Percentiles rank a stretch among this genome's conserved stretches.
Evolutionary conservation across 2,113 vertebrate species (phyloP).

Genomic region (Cryptomyrus ogoouensis): DNA sequence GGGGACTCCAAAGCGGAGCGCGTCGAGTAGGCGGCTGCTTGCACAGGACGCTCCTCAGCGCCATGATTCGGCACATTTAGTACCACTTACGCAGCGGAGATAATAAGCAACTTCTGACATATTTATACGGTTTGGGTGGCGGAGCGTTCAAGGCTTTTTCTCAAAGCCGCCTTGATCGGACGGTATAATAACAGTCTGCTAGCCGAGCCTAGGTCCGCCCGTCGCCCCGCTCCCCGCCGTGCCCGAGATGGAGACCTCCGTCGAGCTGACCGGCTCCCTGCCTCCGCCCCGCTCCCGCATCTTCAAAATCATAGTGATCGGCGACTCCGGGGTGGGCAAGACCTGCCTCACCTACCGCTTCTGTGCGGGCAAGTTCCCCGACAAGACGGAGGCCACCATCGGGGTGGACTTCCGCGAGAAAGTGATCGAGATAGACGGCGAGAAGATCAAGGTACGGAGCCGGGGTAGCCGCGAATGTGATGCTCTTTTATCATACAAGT

Average conservation of each 20-base stretch:
- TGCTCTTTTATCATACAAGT: background rate
- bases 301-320: constrained; percentile 65
- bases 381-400: constrained; percentile 60
- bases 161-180: background rate
- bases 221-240: background rate
- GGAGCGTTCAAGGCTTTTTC: background rate
- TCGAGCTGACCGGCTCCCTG: constrained; percentile 68
- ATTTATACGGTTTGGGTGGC: background rate
- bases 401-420: constrained; percentile 66
- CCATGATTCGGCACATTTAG: constrained; percentile 16
- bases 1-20: background rate
- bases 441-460: constrained; percentile 56
- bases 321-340: constrained; percentile 66
- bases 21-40: background rate
- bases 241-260: constrained; percentile 65
- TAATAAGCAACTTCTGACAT: background rate
- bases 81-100: background rate
- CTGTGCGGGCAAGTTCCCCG: constrained; percentile 55
- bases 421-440: constrained; percentile 53
- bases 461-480: background rate
- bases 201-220: background rate
- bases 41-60: background rate
- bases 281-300: constrained; percentile 49
- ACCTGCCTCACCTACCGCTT: constrained; percentile 63
- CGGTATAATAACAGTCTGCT: background rate